Conservation (phyloP, 2,113 vertebrate genomes). For the Otolemur garnettii region DNA sequence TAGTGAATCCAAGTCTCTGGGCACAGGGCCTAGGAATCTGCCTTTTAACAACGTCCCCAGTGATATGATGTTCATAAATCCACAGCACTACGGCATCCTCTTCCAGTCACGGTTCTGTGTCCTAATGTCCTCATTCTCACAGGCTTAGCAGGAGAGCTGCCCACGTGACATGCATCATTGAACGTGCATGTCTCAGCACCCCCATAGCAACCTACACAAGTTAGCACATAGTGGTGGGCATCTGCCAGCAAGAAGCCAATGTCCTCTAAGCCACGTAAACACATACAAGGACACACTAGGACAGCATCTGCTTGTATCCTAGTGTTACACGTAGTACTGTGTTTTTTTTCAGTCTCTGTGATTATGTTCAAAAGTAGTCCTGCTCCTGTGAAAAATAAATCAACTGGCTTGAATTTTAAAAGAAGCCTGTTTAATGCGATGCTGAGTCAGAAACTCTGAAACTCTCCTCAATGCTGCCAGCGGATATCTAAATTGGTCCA, state of each 20-base stretch:
- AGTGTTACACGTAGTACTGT: too few relatives aligned
- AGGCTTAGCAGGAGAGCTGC: not conserved
- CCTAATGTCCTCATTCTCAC: too few relatives aligned
- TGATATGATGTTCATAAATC: not conserved
- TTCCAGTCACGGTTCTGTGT: not conserved
- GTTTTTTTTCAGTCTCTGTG: not conserved
- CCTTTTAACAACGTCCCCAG: not conserved
- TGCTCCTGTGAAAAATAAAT: not conserved
- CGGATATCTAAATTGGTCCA: not conserved
- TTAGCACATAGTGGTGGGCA: fast-evolving
- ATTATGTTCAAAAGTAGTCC: not conserved
- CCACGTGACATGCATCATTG: not conserved
- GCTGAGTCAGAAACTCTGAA: not conserved
- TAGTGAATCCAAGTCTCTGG: not conserved
- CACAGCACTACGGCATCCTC: too few relatives aligned
- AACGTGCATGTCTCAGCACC: not conserved
- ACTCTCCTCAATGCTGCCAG: not conserved
- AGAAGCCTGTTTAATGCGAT: not conserved
- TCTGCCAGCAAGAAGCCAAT: not conserved
- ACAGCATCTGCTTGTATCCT: fast-evolving
- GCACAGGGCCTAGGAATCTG: not conserved
- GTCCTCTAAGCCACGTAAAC: not conserved
- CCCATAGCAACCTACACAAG: fast-evolving
- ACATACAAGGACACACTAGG: fast-evolving
- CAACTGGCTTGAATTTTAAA: conserved; percentile 28